Conservation (phyloP, 2,888 invertebrate genomes). For the Cerastis rubricosa region DNA sequence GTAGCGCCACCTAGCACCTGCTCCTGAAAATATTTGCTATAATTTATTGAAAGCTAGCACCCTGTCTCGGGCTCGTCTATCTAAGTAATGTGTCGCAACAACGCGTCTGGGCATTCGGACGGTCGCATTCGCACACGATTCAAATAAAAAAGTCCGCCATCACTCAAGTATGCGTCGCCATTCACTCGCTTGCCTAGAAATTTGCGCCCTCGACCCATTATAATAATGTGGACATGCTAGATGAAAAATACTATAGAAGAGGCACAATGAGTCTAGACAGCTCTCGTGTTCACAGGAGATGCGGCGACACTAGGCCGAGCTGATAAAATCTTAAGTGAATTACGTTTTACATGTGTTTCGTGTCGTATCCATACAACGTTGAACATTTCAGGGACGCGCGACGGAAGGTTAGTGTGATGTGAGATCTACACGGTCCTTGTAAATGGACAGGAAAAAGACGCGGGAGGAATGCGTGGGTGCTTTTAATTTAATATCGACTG, state of each 20-base stretch:
- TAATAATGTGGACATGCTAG: constrained; percentile 77
- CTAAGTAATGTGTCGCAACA: constrained; percentile 76
- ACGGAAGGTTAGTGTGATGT: constrained; percentile 83
- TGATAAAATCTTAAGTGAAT: constrained; percentile 63
- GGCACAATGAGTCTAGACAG: constrained; percentile 54
- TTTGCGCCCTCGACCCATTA: constrained; percentile 78
- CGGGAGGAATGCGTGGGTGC: constrained; percentile 89
- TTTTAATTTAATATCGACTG: constrained; percentile 91
- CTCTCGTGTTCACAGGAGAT: constrained; percentile 42
- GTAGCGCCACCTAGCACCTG: constrained; percentile 54
- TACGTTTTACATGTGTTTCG: constrained; percentile 61
- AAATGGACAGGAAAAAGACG: constrained; percentile 91
- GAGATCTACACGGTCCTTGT: constrained; percentile 89
- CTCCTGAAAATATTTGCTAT: constrained; percentile 59
- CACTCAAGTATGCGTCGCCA: constrained; percentile 90
- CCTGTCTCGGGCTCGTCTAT: constrained; percentile 67
- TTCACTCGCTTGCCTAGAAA: constrained; percentile 88
- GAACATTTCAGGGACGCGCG: constrained; percentile 73
- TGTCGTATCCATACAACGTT: constrained; percentile 76
- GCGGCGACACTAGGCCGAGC: constrained; percentile 47
- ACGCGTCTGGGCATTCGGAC: constrained; percentile 74
- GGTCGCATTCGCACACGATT: constrained; percentile 90
- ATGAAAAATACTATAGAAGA: constrained; percentile 56
- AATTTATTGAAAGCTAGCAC: constrained; percentile 67
- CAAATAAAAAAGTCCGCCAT: constrained; percentile 90